Percentiles rank a stretch among this genome's conserved stretches.
These are phyloP conservation scores for Ctenosaura bakeri DNA, from an alignment of 2,797 vertebrate genomes.

Conservation along the genomic window DNA sequence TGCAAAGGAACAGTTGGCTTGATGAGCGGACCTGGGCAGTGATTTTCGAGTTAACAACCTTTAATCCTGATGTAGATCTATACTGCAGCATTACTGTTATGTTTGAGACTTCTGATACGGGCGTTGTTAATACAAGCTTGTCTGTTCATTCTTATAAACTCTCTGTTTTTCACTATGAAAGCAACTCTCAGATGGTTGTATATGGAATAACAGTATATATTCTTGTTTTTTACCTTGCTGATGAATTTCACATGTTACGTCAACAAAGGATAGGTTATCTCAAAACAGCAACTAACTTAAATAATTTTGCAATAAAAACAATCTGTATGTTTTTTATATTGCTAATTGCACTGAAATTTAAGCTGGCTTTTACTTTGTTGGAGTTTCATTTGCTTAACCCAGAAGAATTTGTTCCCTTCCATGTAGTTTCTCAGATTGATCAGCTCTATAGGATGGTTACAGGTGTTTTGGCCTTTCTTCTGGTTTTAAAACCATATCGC, in stretches of 20 bases:
- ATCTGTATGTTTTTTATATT: conserved; percentile 32
- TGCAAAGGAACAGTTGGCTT: conserved; percentile 34
- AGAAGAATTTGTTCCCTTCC: conserved; percentile 35
- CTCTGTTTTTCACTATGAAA: neutral
- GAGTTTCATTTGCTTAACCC: conserved; percentile 10
- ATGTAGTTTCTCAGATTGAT: conserved; percentile 33
- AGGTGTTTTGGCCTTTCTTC: conserved; percentile 15
- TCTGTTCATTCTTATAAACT: conserved; percentile 34
- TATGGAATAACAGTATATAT: conserved; percentile 5
- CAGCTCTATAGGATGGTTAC: conserved; percentile 7
- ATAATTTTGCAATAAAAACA: conserved; percentile 36
- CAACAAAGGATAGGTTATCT: conserved; percentile 42
- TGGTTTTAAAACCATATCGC: conserved; percentile 43
- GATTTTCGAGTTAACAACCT: conserved; percentile 41
- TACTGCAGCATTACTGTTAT: conserved; percentile 34
- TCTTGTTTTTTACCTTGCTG: conserved; percentile 34
- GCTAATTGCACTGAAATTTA: conserved; percentile 32
- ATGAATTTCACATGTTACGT: conserved; percentile 28
- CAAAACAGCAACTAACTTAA: conserved; percentile 24
- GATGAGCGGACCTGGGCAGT: conserved; percentile 32
- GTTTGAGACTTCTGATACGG: conserved; percentile 19
- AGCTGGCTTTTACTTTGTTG: conserved; percentile 13
- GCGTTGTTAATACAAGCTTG: conserved; percentile 16
- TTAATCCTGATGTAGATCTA: conserved; percentile 14
- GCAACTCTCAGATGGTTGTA: neutral